Evolutionary conservation across 2,888 invertebrate species (phyloP).

Genomic region (Ischnura elegans): DNA sequence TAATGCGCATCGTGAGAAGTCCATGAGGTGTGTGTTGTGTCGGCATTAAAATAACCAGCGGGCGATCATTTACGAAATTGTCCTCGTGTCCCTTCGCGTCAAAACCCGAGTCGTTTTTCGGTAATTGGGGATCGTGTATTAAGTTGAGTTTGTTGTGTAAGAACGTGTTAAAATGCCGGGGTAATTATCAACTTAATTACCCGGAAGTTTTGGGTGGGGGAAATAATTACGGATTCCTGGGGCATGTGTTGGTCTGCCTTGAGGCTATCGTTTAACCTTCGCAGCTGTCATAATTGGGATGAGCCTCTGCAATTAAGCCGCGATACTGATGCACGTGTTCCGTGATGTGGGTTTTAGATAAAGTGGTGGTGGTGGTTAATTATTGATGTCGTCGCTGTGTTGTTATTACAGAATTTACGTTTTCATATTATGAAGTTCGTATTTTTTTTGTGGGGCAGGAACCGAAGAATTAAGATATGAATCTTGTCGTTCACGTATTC

Average conservation of each 20-base stretch:
- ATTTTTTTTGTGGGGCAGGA: neutral
- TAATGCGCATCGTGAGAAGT: neutral
- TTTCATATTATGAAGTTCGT: neutral
- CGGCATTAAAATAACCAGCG: neutral
- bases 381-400: neutral
- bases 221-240: slow-evolving; percentile 4
- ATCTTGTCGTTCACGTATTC: neutral
- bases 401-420: neutral
- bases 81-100: slow-evolving; percentile 36
- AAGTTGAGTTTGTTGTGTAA: neutral
- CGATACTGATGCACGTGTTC: neutral
- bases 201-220: slow-evolving; percentile 45
- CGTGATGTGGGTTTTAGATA: slow-evolving; percentile 20
- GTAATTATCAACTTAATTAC: neutral
- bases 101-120: slow-evolving; percentile 42
- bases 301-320: slow-evolving; percentile 5
- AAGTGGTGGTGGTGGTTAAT: neutral
- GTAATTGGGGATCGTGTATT: slow-evolving; percentile 18
- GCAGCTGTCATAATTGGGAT: slow-evolving; percentile 36
- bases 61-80: neutral
- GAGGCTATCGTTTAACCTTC: neutral
- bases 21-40: neutral
- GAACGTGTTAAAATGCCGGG: neutral
- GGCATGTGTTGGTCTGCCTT: neutral
- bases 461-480: neutral